These are phyloP conservation scores for Eidolon helvum DNA, from an alignment of 2,113 vertebrate genomes.

Conservation along the genomic window DNA sequence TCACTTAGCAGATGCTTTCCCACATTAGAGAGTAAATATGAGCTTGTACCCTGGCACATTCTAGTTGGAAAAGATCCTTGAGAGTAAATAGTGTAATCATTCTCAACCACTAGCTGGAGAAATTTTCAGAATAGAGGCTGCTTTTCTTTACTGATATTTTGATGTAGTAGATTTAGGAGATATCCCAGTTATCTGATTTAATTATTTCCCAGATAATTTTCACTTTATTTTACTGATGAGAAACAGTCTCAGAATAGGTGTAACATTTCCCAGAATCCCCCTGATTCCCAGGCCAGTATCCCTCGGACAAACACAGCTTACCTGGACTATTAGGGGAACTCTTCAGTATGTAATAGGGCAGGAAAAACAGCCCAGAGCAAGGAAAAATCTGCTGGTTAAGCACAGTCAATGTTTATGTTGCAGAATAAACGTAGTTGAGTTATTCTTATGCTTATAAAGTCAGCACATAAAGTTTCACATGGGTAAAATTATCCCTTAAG, in stretches of 20 bases:
- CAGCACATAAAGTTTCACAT: background rate
- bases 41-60: background rate
- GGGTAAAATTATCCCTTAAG: background rate
- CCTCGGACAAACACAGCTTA: accelerated
- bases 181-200: background rate
- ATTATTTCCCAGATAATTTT: background rate
- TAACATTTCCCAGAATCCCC: background rate
- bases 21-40: background rate
- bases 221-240: background rate
- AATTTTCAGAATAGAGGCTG: background rate
- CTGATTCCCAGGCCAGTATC: background rate
- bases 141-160: background rate
- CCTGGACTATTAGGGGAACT: background rate
- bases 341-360: background rate
- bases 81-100: background rate
- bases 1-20: background rate
- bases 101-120: background rate
- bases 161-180: background rate
- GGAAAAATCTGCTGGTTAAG: background rate
- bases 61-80: background rate
- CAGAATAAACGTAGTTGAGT: background rate
- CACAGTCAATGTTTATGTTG: background rate
- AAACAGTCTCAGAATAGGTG: background rate
- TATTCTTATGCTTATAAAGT: background rate
- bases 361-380: background rate